Percentiles rank a stretch among this genome's conserved stretches.
phyloP scores from a whole-genome alignment of 2,113 vertebrate species.

The Apeltes quadracus region DNA sequence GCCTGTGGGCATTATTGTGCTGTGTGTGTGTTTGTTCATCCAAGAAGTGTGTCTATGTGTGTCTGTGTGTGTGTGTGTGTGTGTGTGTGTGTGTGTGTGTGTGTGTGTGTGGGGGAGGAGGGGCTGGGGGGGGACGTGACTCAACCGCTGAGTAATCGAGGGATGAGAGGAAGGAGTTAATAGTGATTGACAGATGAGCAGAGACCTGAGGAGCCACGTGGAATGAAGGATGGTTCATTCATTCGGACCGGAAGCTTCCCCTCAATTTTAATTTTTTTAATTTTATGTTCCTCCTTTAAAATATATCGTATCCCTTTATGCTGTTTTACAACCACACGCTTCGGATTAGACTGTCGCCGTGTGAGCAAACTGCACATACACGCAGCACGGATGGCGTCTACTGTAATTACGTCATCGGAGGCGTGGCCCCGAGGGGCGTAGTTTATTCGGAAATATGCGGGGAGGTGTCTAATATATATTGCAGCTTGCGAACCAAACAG shows the following conservation, averaged over 20 bases:
- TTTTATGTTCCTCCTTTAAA: neutral
- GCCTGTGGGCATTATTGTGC: constrained; percentile 33
- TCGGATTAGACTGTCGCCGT: neutral
- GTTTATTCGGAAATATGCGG: too few species aligned
- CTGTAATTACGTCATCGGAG: neutral
- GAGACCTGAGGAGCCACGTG: too few species aligned
- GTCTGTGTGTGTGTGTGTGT: constrained; percentile 28
- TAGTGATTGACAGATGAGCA: constrained; percentile 73
- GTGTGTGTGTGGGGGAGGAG: neutral
- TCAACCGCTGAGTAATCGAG: constrained; percentile 54
- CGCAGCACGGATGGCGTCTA: neutral
- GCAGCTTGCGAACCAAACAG: neutral
- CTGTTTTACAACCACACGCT: neutral
- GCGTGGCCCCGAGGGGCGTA: too few species aligned
- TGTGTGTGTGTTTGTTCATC: neutral
- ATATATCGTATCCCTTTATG: neutral
- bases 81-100: constrained; percentile 29
- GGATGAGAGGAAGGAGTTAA: constrained; percentile 65
- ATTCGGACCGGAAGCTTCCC: neutral
- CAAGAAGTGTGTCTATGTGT: constrained; percentile 24
- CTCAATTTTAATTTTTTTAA: neutral
- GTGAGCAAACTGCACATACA: neutral
- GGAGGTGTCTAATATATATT: too few species aligned
- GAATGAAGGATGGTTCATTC: neutral
- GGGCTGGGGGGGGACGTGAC: constrained; percentile 39